Evolutionary conservation across 1,140 invertebrate genomes (phyloP).

Genomic region (Planococcus citri): DNA sequence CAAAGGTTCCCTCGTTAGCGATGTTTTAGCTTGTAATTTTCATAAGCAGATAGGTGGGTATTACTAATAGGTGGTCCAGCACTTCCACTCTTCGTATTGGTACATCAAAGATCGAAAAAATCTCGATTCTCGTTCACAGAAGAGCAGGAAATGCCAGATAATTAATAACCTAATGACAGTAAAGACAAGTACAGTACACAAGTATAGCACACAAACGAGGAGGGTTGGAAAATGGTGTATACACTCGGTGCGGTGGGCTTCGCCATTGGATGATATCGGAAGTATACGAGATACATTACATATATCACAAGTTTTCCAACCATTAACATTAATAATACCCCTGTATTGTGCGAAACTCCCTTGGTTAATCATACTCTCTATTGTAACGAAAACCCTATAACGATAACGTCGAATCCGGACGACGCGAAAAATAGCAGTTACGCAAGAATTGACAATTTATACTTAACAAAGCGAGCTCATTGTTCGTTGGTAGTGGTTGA

Average conservation of each 20-base stretch:
- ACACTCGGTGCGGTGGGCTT: too few relatives aligned
- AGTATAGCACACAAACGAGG: too few relatives aligned
- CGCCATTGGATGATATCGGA: background rate
- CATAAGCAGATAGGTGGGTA: too few relatives aligned
- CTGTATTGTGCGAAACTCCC: background rate
- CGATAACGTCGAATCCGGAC: background rate
- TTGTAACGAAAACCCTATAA: background rate
- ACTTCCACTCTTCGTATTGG: too few relatives aligned
- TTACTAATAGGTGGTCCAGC: too few relatives aligned
- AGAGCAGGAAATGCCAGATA: background rate
- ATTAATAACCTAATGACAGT: constrained; percentile 11
- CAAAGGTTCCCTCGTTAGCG: too few relatives aligned
- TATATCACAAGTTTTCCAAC: constrained; percentile 18
- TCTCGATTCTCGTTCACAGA: background rate
- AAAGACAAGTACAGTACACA: background rate
- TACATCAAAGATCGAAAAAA: too few relatives aligned
- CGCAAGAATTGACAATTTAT: background rate
- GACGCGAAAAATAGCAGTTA: background rate
- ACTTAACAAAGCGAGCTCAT: background rate
- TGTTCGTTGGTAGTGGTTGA: background rate
- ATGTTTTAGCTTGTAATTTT: too few relatives aligned
- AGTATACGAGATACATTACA: background rate
- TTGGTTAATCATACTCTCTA: constrained; percentile 14
- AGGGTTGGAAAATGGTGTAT: background rate
- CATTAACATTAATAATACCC: constrained; percentile 17